Conservation (phyloP, 2,113 vertebrate genomes). For the Eolophus roseicapilla region DNA sequence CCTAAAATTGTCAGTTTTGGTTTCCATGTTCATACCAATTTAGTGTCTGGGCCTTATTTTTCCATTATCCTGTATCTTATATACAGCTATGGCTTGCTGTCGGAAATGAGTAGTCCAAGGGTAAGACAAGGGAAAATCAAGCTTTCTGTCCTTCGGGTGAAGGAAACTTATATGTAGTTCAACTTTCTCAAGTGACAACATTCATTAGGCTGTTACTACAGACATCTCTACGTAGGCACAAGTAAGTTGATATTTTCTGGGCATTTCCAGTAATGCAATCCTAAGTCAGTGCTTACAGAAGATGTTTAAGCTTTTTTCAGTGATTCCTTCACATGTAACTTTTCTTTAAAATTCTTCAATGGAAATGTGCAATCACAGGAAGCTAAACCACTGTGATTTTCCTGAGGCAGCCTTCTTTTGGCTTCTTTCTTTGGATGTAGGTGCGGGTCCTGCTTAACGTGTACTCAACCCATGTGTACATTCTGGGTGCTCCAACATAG, state of each 20-base stretch:
- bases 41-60: conserved; percentile 8
- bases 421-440: not conserved
- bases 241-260: not conserved
- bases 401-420: not conserved
- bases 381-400: not conserved
- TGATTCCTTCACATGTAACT: not conserved
- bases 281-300: not conserved
- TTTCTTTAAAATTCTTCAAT: not conserved
- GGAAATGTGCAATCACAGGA: not conserved
- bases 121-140: conserved; percentile 34
- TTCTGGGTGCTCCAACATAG: conserved; percentile 8
- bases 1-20: conserved; percentile 5
- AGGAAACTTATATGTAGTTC: not conserved
- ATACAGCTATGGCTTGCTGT: not conserved
- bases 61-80: not conserved
- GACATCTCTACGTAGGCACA: not conserved
- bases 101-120: not conserved
- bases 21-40: conserved; percentile 15
- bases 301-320: not conserved
- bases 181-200: conserved; percentile 35
- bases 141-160: conserved; percentile 27
- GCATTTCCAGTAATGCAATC: not conserved
- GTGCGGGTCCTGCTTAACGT: not conserved
- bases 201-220: conserved; percentile 13
- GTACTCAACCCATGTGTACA: not conserved